Base-by-base conservation (phyloP, 2,797 vertebrate species). In the Cichlasoma orientale region DNA sequence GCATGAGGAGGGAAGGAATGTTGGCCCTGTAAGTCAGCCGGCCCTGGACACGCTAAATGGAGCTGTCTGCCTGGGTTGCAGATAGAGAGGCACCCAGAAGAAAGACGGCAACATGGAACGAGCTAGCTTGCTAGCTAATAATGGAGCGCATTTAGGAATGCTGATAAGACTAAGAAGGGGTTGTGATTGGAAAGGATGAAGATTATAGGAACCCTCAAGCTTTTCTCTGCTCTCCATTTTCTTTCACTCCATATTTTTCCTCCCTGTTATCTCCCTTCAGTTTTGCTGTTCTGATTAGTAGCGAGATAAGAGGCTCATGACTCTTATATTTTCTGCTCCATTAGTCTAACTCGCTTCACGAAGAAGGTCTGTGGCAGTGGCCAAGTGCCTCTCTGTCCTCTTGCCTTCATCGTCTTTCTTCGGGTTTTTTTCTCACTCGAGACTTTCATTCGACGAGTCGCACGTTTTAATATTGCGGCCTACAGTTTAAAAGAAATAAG, bases 261-360 rank as follows among this genome's bases (percentile, higher is more conserved):
- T 73, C 21, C 84, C 75, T 18, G n/a, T 82, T 89, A 80, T 90
- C 78, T 76, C 57, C 57, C 74, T 72, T 87, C 56, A 77, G 77
- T 87, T 86, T 84, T 83, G 83, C 79, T 86, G 41, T 82, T 91
- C 78, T 86, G 86, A 79, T 93, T 86, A 91, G 83, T 54, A 6
- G 77, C 50, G 63, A 86, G 89, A 93, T 88, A 84, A 90, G 83
- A 90, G 79, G 76, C 87, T 90, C 81, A 83, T 84, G 84, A 91
- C 88, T 93, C 90, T 80, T 93, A 87, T 89, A 91, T 93, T 94
- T 94, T 93, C 90, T 87, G 85, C 92, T 87, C 88, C 90, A 93
- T 94, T 94, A 94, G 82, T 84, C 75, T 52, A 78, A 83, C 88
- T 90, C 33, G 36, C 79, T 83, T 80, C 73, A 47, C 57, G 85